Percentiles rank a stretch among this genome's conserved stretches.
Conservation (phyloP, 2,888 invertebrate species). For the Hirtodrosophila confusa region DNA sequence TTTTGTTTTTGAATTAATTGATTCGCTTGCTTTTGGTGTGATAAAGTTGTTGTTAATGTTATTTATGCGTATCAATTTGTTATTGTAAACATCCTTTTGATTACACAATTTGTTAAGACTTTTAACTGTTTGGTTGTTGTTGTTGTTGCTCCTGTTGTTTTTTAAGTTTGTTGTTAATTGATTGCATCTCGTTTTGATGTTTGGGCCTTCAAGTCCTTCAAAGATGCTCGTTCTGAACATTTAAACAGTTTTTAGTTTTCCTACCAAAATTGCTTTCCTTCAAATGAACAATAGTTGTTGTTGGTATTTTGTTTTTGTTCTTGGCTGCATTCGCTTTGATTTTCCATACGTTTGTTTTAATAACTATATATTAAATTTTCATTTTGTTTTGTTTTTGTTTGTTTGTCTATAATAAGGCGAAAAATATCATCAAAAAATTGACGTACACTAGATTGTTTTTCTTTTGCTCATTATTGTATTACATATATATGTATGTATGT, state of each 20-base stretch:
- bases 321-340: constrained; percentile 1
- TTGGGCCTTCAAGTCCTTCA: constrained; percentile 8
- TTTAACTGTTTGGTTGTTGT: constrained; percentile 15
- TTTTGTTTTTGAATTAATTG: constrained; percentile 17
- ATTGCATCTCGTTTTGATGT: constrained; percentile 63
- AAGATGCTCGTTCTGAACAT: no score
- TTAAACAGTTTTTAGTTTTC: no score
- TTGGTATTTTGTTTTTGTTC: background rate
- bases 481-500: constrained; percentile 41
- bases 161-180: constrained; percentile 53
- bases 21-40: constrained; percentile 39
- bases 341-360: constrained; percentile 7
- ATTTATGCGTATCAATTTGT: background rate
- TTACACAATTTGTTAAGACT: constrained; percentile 27
- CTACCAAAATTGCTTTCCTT: no score
- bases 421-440: constrained; percentile 84
- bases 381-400: constrained; percentile 19
- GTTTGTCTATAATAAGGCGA: constrained; percentile 80
- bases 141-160: constrained; percentile 13
- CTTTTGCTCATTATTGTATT: constrained; percentile 69
- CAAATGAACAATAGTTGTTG: background rate
- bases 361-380: constrained; percentile 21
- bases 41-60: constrained; percentile 1
- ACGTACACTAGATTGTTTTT: constrained; percentile 82
- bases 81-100: constrained; percentile 35